Percentiles rank a stretch among this genome's conserved stretches.
Conservation (phyloP, 2,797 vertebrate species). For the Anguilla anguilla region DNA sequence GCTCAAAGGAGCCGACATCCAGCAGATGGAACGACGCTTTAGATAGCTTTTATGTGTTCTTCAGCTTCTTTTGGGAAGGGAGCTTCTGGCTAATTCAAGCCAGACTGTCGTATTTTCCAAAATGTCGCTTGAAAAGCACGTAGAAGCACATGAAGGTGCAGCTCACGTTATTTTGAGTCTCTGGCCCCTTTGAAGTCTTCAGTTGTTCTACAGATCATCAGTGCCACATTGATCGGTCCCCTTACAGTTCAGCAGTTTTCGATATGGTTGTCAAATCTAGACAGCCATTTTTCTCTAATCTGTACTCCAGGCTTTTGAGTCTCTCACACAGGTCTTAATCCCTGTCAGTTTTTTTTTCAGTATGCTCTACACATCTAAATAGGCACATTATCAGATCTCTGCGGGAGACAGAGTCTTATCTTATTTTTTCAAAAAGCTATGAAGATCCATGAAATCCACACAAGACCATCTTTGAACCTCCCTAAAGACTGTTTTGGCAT, state of each 20-base stretch:
- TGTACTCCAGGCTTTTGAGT: neutral
- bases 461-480: neutral
- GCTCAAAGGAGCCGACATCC: neutral
- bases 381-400: neutral
- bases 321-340: neutral
- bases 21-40: neutral
- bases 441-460: slow-evolving; percentile 1
- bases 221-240: neutral
- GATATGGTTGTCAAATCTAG: slow-evolving; percentile 8
- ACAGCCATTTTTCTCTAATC: neutral
- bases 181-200: neutral
- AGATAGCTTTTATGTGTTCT: neutral
- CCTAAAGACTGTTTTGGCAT: neutral
- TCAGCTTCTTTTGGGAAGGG: neutral
- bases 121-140: neutral
- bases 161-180: neutral
- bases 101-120: neutral
- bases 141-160: neutral
- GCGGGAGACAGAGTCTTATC: neutral
- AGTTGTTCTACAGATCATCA: slow-evolving; percentile 13
- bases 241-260: slow-evolving; percentile 6
- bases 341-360: neutral
- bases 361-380: neutral
- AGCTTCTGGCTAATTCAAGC: neutral
- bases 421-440: neutral